Evolutionary conservation across 2,888 invertebrate species (phyloP).

Genomic region (Chorisops tibialis): DNA sequence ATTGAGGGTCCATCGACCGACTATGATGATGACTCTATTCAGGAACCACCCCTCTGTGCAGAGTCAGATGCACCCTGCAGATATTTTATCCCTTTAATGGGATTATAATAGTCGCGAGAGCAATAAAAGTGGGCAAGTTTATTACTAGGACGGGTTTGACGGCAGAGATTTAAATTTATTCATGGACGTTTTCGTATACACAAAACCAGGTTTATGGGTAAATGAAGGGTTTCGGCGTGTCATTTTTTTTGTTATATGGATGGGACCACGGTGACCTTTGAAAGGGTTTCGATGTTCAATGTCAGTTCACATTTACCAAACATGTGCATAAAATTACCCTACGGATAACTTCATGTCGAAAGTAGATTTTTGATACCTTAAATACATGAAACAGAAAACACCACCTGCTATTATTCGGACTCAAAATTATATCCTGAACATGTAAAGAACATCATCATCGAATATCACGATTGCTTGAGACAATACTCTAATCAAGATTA

Average conservation of each 20-base stretch:
- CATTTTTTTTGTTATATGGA: constrained; percentile 21
- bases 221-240: constrained; percentile 20
- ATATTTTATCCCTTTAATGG: constrained; percentile 45
- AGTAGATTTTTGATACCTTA: too few relatives aligned
- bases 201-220: constrained; percentile 22
- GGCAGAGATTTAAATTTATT: constrained; percentile 31
- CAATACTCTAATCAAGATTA: too few relatives aligned
- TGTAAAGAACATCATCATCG: too few relatives aligned
- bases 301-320: constrained; percentile 20
- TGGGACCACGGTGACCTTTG: constrained; percentile 13
- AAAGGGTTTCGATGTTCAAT: constrained; percentile 28
- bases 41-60: not conserved
- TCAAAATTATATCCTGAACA: too few relatives aligned
- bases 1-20: too few relatives aligned
- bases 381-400: not conserved
- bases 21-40: too few relatives aligned
- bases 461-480: too few relatives aligned
- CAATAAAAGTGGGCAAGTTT: constrained; percentile 31
- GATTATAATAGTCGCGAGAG: constrained; percentile 44
- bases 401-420: not conserved
- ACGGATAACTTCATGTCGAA: too few relatives aligned
- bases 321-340: constrained; percentile 27
- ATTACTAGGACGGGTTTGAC: not conserved
- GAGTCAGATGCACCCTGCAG: constrained; percentile 39
- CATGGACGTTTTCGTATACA: constrained; percentile 25